Base-by-base conservation (phyloP, 2,797 vertebrate species). In the Chaunax sp. region DNA sequence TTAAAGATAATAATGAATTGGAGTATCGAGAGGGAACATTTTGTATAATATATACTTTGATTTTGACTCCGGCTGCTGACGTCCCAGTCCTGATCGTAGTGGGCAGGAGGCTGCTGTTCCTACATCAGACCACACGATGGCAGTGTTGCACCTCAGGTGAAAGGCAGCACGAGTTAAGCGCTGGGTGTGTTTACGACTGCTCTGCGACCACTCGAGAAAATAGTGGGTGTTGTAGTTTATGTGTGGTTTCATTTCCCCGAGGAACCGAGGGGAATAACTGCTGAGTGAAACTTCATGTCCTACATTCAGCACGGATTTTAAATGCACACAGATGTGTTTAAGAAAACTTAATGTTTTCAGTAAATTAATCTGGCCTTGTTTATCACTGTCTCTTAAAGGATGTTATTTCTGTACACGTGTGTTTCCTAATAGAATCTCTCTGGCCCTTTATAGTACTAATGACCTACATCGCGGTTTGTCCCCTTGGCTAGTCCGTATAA, bases 81-180 rank as follows among this genome's bases (percentile, higher is more conserved):
- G 14, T 19, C 25, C 50, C 6, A 0, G 15, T 15, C 33, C 12
- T 6, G n/a, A 2, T 28, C 35, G 22, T n/a, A 13, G 3, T 6
- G 47, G 28, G 2, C 44, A 62, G 5, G 1, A 33, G 23, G 9
- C 22, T 4, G 2, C 33, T 5, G 40, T 75, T 77, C 28, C 55
- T 14, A 2, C 6, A 19, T 11, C 12, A 20, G 18, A 4, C 84
- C 89, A 60, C 75, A 0, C 68, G 90, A 28, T 69, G 88, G 81
- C 83, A 26, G 65, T 64, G 60, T 75, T 51, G 58, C 15, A 1
- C 3, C 0, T 22, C 62, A 51, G 78, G 66, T 78, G 71, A 75
- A 75, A 19, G 40, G 33, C 54, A 51, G 68, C 44, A 58, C 14
- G 5, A 6, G 23, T 2, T 0, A n/a, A 25, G 8, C 11, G 1